Evolutionary conservation across 2,888 invertebrate species (phyloP), one percentile per base, ranked within the genome.

Genomic region (Rhagonycha lutea): DNA sequence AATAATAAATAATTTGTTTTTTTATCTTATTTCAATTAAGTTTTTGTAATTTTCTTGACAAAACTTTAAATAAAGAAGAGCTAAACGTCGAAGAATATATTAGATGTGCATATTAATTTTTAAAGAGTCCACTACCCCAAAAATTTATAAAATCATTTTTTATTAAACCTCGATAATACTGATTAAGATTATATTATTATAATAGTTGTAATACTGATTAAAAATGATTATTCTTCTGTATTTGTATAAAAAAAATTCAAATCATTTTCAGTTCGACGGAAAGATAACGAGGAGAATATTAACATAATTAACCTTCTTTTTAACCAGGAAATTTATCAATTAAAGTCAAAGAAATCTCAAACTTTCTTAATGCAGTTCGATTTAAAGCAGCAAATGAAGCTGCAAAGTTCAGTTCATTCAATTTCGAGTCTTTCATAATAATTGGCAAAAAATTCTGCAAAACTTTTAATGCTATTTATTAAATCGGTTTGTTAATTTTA

Each of bases 241-340:
- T 18, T 18, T 18, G 18, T 18, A 28, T 7, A 9, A 47, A 24
- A 24, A 2, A 24, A 65, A 12, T 65, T 26, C 3, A 65, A 65
- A 24, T 65, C 24, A 24, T 65, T 24, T 23, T 0, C 2, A 12
- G 63, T 65, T 24, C 23, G 24, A 65, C 24, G 26, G 10, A 23
- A 26, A 26, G 26, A 65, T 65, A 26, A 65, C 26, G 23, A 23
- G 63, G n/a, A n/a, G n/a, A 8, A 65, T 65, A 65, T 26, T 24
- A 65, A 65, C 18, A 74, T 76, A 69, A 76, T 72, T 73, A 78
- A 78, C 77, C 72, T 77, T 78, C 68, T 73, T 65, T 69, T 75
- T 65, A 70, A 73, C 65, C 61, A 10, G 24, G 76, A 77, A 77
- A 78, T 78, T 78, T 70, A 78, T 78, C 76, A 78, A 78, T 78